Percentiles rank a stretch among this genome's conserved stretches.
These are phyloP conservation scores for Noctua comes DNA, from an alignment of 2,888 invertebrate species.

Conservation along the genomic window DNA sequence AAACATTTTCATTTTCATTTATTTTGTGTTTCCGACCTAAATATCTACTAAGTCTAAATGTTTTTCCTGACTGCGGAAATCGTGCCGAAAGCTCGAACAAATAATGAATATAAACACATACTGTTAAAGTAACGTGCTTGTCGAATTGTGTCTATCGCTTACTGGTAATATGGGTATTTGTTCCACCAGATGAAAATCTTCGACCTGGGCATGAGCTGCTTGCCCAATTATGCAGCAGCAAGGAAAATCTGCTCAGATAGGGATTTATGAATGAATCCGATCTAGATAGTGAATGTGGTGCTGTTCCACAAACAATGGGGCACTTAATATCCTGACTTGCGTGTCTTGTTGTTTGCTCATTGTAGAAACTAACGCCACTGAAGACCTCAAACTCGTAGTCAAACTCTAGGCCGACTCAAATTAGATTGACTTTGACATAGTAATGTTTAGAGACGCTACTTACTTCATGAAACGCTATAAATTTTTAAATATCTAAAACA, in stretches of 20 bases:
- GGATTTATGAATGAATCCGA: neutral
- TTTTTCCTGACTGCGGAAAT: neutral
- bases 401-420: neutral
- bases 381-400: neutral
- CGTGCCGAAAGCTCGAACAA: neutral
- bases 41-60: neutral
- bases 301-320: neutral
- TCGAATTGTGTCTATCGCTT: neutral
- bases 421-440: neutral
- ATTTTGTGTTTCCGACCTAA: slow-evolving; percentile 22
- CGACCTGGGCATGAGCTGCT: neutral
- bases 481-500: neutral
- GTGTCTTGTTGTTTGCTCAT: no score
- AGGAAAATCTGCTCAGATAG: neutral
- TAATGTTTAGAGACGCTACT: neutral
- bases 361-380: neutral
- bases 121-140: neutral
- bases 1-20: slow-evolving; percentile 38
- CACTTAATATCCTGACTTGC: neutral
- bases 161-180: neutral
- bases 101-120: neutral
- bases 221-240: neutral
- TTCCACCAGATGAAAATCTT: neutral
- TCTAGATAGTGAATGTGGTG: neutral
- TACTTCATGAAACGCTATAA: neutral